phyloP scores from a whole-genome alignment of 2,797 vertebrate species.

The Rhinella marina region DNA sequence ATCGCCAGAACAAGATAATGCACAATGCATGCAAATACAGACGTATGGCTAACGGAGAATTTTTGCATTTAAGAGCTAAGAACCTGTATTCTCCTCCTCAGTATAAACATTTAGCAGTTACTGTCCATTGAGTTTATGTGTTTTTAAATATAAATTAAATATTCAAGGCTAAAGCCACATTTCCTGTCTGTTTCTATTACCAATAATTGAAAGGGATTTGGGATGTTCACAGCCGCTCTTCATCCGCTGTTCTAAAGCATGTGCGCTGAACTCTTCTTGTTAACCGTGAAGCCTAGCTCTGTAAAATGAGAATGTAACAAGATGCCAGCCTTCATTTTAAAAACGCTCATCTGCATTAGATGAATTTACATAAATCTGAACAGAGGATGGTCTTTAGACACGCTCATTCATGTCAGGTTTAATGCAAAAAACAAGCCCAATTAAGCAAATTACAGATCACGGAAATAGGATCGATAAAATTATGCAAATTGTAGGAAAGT shows the following conservation, averaged over 20 bases:
- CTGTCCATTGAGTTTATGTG: neutral
- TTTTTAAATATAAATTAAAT: slow-evolving; percentile 8
- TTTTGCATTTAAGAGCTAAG: neutral
- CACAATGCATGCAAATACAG: too few species aligned
- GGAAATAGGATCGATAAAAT: neutral
- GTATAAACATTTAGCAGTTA: neutral
- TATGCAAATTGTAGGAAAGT: neutral
- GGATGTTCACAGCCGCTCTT: neutral
- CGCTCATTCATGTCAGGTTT: slow-evolving; percentile 14
- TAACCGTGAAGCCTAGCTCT: slow-evolving; percentile 3
- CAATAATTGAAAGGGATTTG: slow-evolving; percentile 7
- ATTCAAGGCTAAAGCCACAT: neutral
- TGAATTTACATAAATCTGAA: slow-evolving; percentile 45
- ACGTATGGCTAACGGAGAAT: neutral
- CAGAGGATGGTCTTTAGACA: slow-evolving; percentile 19
- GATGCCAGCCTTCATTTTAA: slow-evolving; percentile 42
- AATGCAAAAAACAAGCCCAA: slow-evolving; percentile 8
- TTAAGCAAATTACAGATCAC: slow-evolving; percentile 17
- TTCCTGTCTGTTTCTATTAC: slow-evolving; percentile 6
- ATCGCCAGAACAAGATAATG: too few species aligned
- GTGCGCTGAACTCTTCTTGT: neutral
- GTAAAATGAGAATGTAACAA: slow-evolving; percentile 31
- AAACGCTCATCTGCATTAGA: neutral
- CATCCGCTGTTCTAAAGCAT: neutral
- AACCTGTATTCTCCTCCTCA: neutral